Percentiles rank a stretch among this genome's conserved stretches.
phyloP scores from a whole-genome alignment of 2,888 invertebrate species.

The Thyatira batis region DNA sequence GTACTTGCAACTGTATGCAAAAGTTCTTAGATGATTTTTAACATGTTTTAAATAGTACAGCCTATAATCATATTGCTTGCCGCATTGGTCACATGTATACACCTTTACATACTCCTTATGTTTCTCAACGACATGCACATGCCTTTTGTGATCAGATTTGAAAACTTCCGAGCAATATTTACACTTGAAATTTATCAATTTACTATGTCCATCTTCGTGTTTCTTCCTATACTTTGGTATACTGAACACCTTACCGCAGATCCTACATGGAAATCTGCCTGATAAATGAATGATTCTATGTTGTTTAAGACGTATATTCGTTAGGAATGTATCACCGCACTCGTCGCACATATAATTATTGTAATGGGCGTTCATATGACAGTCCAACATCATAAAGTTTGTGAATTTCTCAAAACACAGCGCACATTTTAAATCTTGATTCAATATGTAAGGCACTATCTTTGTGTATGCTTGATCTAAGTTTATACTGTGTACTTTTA shows the following conservation, averaged over 20 bases:
- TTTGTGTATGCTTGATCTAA: slow-evolving; percentile 47
- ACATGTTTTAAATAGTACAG: slow-evolving; percentile 66
- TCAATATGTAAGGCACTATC: slow-evolving; percentile 51
- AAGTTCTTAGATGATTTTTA: slow-evolving; percentile 38
- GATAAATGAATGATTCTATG: slow-evolving; percentile 68
- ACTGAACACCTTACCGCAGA: slow-evolving; percentile 70
- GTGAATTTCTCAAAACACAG: slow-evolving; percentile 44
- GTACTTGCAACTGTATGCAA: slow-evolving; percentile 31
- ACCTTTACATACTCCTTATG: slow-evolving; percentile 49
- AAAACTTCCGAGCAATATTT: slow-evolving; percentile 49
- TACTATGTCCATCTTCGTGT: slow-evolving; percentile 50
- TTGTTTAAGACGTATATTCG: slow-evolving; percentile 40
- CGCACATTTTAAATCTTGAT: slow-evolving; percentile 37
- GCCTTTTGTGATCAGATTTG: slow-evolving; percentile 30
- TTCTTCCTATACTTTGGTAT: slow-evolving; percentile 50
- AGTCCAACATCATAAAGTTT: slow-evolving; percentile 48
- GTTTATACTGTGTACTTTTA: slow-evolving; percentile 38
- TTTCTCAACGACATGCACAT: slow-evolving; percentile 39
- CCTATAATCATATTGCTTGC: slow-evolving; percentile 62
- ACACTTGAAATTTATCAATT: slow-evolving; percentile 40
- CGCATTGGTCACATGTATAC: slow-evolving; percentile 60
- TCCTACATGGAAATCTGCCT: slow-evolving; percentile 62
- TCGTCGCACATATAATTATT: slow-evolving; percentile 57
- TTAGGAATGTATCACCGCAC: slow-evolving; percentile 59
- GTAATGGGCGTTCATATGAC: slow-evolving; percentile 66